Evolutionary conservation across 2,888 invertebrate genomes (phyloP).

Genomic region (Eristalis pertinax): DNA sequence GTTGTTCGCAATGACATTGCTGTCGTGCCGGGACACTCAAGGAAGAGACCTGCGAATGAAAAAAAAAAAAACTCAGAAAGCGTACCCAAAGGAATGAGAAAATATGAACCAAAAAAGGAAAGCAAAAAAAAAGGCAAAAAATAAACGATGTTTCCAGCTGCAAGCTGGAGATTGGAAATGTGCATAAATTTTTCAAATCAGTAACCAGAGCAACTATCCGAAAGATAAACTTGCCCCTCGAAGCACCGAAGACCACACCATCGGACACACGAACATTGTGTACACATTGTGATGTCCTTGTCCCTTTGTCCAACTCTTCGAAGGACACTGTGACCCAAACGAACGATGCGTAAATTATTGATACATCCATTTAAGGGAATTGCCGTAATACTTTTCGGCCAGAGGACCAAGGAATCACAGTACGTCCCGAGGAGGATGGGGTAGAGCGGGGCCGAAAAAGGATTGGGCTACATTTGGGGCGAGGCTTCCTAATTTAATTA

Average conservation of each 20-base stretch:
- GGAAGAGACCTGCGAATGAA: conserved; percentile 86
- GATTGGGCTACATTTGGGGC: conserved; percentile 41
- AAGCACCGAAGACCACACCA: neutral
- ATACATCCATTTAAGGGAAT: conserved; percentile 54
- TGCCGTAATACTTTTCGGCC: conserved; percentile 32
- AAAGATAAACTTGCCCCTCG: neutral
- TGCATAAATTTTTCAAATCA: conserved; percentile 39
- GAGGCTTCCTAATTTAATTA: conserved; percentile 56
- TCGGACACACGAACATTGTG: neutral
- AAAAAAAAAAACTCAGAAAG: conserved; percentile 65
- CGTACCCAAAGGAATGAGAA: neutral
- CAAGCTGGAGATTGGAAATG: conserved; percentile 32
- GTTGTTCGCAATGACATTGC: conserved; percentile 88
- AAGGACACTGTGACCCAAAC: conserved; percentile 18
- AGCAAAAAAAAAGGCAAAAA: conserved; percentile 4
- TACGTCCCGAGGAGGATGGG: neutral
- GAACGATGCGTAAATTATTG: conserved; percentile 53
- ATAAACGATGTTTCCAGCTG: conserved; percentile 7
- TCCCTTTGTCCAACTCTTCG: neutral
- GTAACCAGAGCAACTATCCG: neutral
- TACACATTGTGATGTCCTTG: neutral
- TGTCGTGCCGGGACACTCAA: conserved; percentile 93
- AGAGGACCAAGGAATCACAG: conserved; percentile 7
- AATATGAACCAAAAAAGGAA: neutral
- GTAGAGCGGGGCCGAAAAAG: conserved; percentile 8